Percentiles rank a stretch among this genome's conserved stretches.
Evolutionary conservation across 2,113 vertebrate genomes (phyloP).

Genomic region (Neopipo cinnamomea): DNA sequence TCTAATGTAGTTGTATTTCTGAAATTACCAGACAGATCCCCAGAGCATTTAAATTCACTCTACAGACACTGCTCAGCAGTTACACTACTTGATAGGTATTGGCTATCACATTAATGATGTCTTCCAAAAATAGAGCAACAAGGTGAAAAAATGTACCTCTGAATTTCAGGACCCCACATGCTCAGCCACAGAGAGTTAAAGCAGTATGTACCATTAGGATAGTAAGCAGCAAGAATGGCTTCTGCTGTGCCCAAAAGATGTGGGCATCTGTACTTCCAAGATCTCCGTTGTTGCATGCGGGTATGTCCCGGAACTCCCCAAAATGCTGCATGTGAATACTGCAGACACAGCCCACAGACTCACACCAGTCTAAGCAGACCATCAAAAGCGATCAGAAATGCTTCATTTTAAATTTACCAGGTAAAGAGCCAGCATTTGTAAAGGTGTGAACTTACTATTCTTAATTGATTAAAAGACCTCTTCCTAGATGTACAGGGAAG

Average conservation of each 20-base stretch:
- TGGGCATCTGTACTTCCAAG: neutral
- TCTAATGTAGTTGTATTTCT: neutral
- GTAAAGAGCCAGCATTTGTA: neutral
- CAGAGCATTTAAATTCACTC: neutral
- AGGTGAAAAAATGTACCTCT: neutral
- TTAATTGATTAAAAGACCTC: neutral
- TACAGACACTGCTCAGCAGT: neutral
- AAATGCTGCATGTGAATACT: rapidly evolving
- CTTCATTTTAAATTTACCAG: neutral
- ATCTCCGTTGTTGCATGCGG: neutral
- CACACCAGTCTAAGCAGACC: neutral
- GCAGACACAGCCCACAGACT: neutral
- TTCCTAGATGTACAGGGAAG: neutral
- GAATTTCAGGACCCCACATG: neutral
- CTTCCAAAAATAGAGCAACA: neutral
- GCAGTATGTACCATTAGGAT: neutral
- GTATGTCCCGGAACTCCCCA: neutral
- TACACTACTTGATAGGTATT: neutral
- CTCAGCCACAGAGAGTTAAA: neutral
- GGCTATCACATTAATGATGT: neutral
- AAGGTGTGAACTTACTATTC: neutral
- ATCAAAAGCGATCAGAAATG: neutral
- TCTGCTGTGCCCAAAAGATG: neutral
- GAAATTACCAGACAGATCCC: neutral
- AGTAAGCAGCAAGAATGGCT: neutral